Evolutionary conservation across 2,113 vertebrate species (phyloP), one percentile per base, ranked within the genome.

Genomic region (Sapajus apella): DNA sequence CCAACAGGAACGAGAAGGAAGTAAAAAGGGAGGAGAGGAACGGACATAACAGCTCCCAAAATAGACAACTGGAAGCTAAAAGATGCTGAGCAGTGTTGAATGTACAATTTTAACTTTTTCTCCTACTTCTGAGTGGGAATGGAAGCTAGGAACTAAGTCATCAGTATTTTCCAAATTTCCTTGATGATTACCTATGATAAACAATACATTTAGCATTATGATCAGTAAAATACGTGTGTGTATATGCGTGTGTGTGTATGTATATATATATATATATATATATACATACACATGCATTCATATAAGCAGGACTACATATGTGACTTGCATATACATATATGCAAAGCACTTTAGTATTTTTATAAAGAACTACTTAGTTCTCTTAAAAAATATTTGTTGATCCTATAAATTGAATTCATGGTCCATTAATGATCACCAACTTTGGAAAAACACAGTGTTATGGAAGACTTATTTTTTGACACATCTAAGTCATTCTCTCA

Each of bases 81-180:
- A 92, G 30, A 82, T 30, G 52, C 50, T 92, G 72, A 91, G 40
- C 68, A 66, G 25, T 21, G 20, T 85, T 73, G 70, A 91, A n/a
- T 58, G 18, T 43, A 73, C n/a, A 76, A 52, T 79, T 91, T 89
- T 64, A 43, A 58, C 9, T 20, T 47, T 70, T 82, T 94, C 68
- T 68, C 56, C 25, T 91, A 58, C 37, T 83, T 97, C 40, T 72
- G 37, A 96, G 84, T 77, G 27, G 37, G n/a, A 96, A 87, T 64
- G 11, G 70, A 64, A 91, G 64, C 20, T 85, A 77, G 45, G 70
- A 77, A 43, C 11, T 35, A 90, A 96, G 2, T 76, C 75, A 56
- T 37, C n/a, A 73, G 13, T 70, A 64, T 87, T 93, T 93, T 76
- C 81, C 37, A 76, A 91, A 83, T 25, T 80, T 87, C 14, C 79